Evolutionary conservation across 2,888 invertebrate species (phyloP), one percentile per base, ranked within the genome.

Genomic region (Gryllus longicercus): DNA sequence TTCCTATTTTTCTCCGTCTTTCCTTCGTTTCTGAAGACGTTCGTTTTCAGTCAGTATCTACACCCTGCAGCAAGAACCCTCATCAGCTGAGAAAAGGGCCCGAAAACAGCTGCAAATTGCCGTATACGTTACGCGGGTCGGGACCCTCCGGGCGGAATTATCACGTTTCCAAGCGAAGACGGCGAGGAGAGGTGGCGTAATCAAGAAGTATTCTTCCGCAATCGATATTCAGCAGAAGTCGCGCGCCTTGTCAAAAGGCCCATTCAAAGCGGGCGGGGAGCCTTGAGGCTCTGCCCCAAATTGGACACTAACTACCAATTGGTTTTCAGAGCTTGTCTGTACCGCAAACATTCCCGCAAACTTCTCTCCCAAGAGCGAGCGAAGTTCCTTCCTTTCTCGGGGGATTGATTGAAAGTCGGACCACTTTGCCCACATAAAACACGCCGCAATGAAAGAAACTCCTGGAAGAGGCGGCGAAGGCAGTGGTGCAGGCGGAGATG

Each of bases 271-370:
- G 63, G 4, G 63, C 14, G n/a, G 63, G 63, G 63, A 18, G 12
- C 16, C 63, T 0, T 5, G 63, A 8, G n/a, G 63, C 63, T 63
- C 16, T 14, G 14, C 63, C n/a, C 12, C 63, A 63, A 63, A 63
- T 63, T 63, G 63, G 63, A 63, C 63, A 63, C 63, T 63, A 63
- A 63, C 63, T 63, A 63, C 63, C 63, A 63, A 63, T 63, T 63
- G 63, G 16, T 63, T 63, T 63, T 63, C 63, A 63, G 63, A 63
- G 16, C 63, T 63, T 63, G 63, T 63, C 63, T 63, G 63, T 63
- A 63, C 63, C 63, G 63, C 63, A 63, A 63, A 63, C 63, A 63
- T 63, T 63, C 63, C 63, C 63, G n/a, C 63, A 63, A 63, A 63
- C 63, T 63, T 63, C 63, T 3, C 63, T n/a, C 63, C n/a, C 63